These are phyloP conservation scores for Anguilla marmorata DNA, from an alignment of 2,797 vertebrate genomes.

Conservation along the genomic window DNA sequence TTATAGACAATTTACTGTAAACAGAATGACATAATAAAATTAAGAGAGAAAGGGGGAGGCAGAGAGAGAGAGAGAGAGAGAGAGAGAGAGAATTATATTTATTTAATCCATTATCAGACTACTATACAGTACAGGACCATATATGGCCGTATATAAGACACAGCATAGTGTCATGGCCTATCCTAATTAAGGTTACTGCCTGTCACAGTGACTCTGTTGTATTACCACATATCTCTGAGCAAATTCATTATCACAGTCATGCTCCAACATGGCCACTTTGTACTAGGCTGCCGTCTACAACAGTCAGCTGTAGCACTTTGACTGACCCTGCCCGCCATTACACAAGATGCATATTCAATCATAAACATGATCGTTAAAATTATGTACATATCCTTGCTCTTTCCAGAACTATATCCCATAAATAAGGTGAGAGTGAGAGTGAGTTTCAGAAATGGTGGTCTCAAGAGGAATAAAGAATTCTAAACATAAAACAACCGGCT, in stretches of 20 bases:
- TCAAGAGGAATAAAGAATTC: constrained; percentile 35
- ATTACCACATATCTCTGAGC: constrained; percentile 25
- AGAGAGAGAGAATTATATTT: not conserved
- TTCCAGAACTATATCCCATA: not conserved
- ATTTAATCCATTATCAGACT: not conserved
- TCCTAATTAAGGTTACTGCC: constrained; percentile 41
- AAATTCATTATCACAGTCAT: constrained; percentile 39
- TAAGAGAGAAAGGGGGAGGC: not conserved
- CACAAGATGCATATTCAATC: constrained; percentile 55
- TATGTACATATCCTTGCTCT: constrained; percentile 23
- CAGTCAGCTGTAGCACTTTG: constrained; percentile 41
- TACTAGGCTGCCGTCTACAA: constrained; percentile 43
- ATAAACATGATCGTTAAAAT: constrained; percentile 24
- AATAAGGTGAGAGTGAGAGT: not conserved
- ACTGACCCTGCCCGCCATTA: constrained; percentile 43
- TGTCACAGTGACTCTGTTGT: constrained; percentile 15
- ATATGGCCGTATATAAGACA: not conserved
- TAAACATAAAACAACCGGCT: not conserved
- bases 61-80: not conserved
- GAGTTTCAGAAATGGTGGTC: not conserved
- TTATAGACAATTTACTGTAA: not conserved
- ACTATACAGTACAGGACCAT: not conserved
- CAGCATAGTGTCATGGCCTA: not conserved
- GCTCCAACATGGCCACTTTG: constrained; percentile 43
- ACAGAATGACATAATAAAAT: not conserved